These are phyloP conservation scores for Galerucella pusilla DNA, from an alignment of 2,888 invertebrate species.

Conservation along the genomic window DNA sequence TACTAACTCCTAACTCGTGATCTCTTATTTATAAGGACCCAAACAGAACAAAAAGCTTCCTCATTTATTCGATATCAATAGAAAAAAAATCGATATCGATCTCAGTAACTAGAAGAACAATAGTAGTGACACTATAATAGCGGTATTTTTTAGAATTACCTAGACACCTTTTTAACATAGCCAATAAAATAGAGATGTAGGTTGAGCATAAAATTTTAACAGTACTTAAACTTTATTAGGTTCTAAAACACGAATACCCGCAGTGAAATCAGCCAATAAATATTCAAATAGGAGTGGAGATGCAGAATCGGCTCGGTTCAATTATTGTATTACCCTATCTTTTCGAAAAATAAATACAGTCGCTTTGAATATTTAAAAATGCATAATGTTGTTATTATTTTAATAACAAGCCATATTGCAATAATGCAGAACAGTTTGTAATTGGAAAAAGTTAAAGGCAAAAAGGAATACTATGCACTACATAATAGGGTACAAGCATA, in stretches of 20 bases:
- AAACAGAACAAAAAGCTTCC: no score
- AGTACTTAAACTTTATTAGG: constrained; percentile 12
- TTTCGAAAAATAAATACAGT: not conserved
- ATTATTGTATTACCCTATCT: not conserved
- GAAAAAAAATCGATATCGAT: not conserved
- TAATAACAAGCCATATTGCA: no score
- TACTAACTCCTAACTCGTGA: no score
- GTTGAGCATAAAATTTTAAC: constrained; percentile 10
- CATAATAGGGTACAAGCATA: no score
- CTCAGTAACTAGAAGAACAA: not conserved
- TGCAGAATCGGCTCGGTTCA: not conserved
- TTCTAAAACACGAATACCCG: constrained; percentile 17
- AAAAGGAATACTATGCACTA: no score
- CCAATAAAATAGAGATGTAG: constrained; percentile 8
- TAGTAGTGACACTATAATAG: not conserved
- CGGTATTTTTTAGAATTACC: not conserved
- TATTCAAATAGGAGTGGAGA: constrained; percentile 5
- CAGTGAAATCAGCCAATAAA: constrained; percentile 11
- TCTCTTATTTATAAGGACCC: no score
- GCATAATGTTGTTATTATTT: no score
- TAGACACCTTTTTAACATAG: not conserved
- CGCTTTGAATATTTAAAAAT: no score
- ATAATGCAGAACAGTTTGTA: no score
- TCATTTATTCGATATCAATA: no score
- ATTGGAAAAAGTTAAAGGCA: no score